Conservation (phyloP, 2,113 vertebrate species). For the Willisornis vidua region DNA sequence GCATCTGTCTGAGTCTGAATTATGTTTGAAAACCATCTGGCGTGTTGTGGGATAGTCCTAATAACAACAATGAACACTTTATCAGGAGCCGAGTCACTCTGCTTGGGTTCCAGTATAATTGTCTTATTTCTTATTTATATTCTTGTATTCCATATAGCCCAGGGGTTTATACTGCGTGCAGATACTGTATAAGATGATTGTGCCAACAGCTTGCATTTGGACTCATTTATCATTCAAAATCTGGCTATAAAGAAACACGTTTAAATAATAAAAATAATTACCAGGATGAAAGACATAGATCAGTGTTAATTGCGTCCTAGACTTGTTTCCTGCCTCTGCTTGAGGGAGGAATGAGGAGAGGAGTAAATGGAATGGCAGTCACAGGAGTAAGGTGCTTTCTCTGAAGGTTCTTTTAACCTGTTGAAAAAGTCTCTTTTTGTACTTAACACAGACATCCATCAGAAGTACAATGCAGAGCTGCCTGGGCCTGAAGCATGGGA, state of each 20-base stretch:
- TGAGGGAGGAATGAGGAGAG: not conserved
- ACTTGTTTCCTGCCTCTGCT: not conserved
- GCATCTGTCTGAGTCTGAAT: constrained; percentile 42
- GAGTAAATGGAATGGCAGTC: not conserved
- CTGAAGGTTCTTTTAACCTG: not conserved
- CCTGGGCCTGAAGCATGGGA: not conserved
- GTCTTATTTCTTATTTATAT: not conserved
- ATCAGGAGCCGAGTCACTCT: not conserved
- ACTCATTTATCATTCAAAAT: constrained; percentile 7
- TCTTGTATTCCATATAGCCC: not conserved
- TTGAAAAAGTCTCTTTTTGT: not conserved
- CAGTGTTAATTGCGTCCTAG: not conserved
- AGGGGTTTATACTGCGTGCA: not conserved
- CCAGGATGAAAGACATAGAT: not conserved
- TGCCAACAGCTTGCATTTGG: not conserved
- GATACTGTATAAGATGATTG: not conserved
- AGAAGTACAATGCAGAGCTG: not conserved
- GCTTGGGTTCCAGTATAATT: not conserved
- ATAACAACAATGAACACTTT: constrained; percentile 32
- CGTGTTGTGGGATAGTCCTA: constrained; percentile 10
- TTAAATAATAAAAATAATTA: constrained; percentile 32
- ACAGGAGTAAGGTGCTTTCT: not conserved
- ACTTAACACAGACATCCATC: not conserved
- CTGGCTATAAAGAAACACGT: not conserved
- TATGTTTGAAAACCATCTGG: constrained; percentile 34